Conservation (phyloP, 1,140 invertebrate species). For the Cydia amplana region DNA sequence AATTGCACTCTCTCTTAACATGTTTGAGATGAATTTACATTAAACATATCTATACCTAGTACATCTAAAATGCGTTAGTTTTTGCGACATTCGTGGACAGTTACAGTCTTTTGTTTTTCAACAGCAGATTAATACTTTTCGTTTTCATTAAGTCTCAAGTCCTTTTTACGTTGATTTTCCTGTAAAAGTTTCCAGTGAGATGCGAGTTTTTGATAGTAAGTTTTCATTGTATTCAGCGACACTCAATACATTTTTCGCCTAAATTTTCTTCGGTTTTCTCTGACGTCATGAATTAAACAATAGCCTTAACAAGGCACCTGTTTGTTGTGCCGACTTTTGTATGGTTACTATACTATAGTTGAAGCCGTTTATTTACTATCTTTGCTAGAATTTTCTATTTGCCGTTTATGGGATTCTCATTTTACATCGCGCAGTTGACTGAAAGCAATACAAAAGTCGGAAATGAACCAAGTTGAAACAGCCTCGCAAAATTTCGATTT, state of each 20-base stretch:
- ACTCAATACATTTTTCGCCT: neutral
- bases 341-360: neutral
- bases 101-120: neutral
- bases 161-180: neutral
- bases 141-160: neutral
- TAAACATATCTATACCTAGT: neutral
- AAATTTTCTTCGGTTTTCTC: slow-evolving; percentile 2
- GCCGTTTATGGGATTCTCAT: neutral
- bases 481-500: too few species aligned
- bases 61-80: neutral
- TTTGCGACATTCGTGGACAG: too few species aligned
- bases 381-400: neutral
- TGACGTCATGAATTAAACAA: slow-evolving; percentile 11
- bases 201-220: neutral
- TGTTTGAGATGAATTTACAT: neutral
- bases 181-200: neutral
- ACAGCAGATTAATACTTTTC: neutral
- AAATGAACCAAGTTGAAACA: too few species aligned
- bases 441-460: too few species aligned
- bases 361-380: neutral
- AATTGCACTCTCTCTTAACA: neutral
- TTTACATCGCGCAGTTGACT: too few species aligned
- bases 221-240: neutral
- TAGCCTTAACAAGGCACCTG: neutral
- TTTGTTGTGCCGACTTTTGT: slow-evolving; percentile 8